Percentiles rank a stretch among this genome's conserved stretches.
phyloP scores from a whole-genome alignment of 2,797 vertebrate genomes.

The Moxostoma hubbsi region DNA sequence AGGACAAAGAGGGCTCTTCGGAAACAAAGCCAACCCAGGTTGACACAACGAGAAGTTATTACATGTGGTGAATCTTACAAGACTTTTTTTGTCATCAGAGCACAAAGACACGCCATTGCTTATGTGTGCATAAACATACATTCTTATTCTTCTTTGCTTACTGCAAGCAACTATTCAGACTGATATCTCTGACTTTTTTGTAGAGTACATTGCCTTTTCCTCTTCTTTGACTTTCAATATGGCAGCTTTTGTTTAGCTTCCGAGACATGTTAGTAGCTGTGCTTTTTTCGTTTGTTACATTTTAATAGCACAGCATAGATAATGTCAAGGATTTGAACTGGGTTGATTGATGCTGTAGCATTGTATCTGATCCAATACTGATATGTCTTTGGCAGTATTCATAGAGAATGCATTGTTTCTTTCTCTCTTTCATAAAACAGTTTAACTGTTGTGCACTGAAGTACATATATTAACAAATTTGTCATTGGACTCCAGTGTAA shows the following conservation, averaged over 20 bases:
- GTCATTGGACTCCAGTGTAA: conserved; percentile 81
- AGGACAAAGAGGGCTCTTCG: conserved; percentile 91
- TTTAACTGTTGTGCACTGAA: conserved; percentile 84
- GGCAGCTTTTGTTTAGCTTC: conserved; percentile 84
- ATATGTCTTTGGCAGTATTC: conserved; percentile 77
- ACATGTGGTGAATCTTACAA: conserved; percentile 91
- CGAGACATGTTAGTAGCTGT: conserved; percentile 78
- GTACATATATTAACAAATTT: conserved; percentile 77
- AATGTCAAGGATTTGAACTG: conserved; percentile 75
- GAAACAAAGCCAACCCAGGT: conserved; percentile 92
- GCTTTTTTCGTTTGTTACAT: conserved; percentile 82
- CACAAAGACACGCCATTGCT: conserved; percentile 89
- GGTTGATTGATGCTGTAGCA: conserved; percentile 65
- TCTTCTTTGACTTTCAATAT: conserved; percentile 75
- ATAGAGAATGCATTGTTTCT: conserved; percentile 71
- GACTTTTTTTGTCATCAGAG: conserved; percentile 75
- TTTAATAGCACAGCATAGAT: conserved; percentile 82
- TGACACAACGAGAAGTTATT: conserved; percentile 98
- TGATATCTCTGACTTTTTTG: conserved; percentile 83
- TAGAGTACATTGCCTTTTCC: conserved; percentile 87
- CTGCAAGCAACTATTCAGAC: conserved; percentile 76
- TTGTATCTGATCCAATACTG: conserved; percentile 68
- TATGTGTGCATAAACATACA: conserved; percentile 88
- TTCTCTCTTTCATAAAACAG: conserved; percentile 77
- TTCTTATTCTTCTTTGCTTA: conserved; percentile 86